Percentiles rank a stretch among this genome's conserved stretches.
Conservation (phyloP, 92 coral and sea anemone species). For the Bergia sp. region DNA sequence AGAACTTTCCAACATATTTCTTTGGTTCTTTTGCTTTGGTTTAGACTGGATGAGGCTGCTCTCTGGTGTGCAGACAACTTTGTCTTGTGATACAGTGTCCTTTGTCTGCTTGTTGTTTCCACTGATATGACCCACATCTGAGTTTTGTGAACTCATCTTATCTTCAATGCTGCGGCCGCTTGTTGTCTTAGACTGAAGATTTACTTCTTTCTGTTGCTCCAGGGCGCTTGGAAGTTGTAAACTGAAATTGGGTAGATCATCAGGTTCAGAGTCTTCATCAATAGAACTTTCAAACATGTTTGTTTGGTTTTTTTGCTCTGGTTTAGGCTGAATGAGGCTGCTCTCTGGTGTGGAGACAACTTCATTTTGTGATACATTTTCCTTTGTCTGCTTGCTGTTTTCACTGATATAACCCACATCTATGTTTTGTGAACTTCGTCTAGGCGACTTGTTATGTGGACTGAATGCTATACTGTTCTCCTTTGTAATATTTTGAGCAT, state of each 20-base stretch:
- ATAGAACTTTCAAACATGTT: constrained; percentile 7
- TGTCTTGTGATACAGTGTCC: neutral
- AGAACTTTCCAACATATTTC: constrained; percentile 8
- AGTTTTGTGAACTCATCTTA: neutral
- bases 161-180: neutral
- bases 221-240: constrained; percentile 21
- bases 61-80: neutral
- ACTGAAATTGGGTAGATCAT: constrained; percentile 1
- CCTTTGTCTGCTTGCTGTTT: neutral
- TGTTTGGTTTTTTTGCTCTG: neutral
- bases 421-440: neutral
- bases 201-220: neutral
- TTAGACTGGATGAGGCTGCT: neutral
- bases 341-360: neutral
- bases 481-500: neutral
- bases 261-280: constrained; percentile 26
- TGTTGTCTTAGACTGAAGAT: neutral
- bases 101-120: neutral
- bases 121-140: neutral
- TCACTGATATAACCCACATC: neutral
- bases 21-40: neutral
- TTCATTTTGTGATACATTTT: neutral
- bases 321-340: neutral
- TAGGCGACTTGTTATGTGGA: neutral
- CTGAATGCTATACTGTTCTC: neutral